Percentiles rank a stretch among this genome's conserved stretches.
Conservation (phyloP, 2,797 vertebrate genomes). For the Pterois miles region DNA sequence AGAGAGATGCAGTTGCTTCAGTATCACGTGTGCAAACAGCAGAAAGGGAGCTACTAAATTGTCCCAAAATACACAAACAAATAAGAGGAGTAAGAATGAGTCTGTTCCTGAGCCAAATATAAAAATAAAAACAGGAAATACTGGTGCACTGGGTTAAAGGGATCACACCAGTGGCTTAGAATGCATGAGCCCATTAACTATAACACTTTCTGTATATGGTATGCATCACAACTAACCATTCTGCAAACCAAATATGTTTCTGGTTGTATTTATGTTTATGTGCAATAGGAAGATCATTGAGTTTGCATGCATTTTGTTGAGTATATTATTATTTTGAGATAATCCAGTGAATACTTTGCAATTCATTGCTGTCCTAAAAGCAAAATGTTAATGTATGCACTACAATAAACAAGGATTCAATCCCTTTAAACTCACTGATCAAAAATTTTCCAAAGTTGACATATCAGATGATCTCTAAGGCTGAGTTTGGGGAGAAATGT, state of each 20-base stretch:
- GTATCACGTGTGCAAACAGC: neutral
- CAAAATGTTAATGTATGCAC: too few relatives aligned
- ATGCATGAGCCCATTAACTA: neutral
- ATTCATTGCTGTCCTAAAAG: too few relatives aligned
- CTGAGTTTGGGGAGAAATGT: too few relatives aligned
- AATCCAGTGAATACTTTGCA: too few relatives aligned
- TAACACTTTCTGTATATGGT: neutral
- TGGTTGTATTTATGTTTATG: neutral
- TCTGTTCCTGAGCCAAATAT: neutral
- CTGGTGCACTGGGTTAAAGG: neutral
- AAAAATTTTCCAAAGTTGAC: too few relatives aligned
- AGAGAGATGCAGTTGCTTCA: slow-evolving; percentile 2
- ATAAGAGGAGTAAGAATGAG: neutral
- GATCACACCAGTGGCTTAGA: neutral
- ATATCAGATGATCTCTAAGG: too few relatives aligned
- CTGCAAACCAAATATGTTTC: neutral
- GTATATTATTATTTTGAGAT: too few relatives aligned
- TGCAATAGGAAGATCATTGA: neutral
- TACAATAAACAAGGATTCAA: fast-evolving
- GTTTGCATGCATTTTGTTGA: too few relatives aligned
- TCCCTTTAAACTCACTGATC: too few relatives aligned
- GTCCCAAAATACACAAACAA: neutral
- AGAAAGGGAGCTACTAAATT: neutral
- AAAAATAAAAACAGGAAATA: neutral
- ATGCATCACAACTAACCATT: neutral